Conservation (phyloP, 2,888 invertebrate species). For the Linnaemya vulpina region DNA sequence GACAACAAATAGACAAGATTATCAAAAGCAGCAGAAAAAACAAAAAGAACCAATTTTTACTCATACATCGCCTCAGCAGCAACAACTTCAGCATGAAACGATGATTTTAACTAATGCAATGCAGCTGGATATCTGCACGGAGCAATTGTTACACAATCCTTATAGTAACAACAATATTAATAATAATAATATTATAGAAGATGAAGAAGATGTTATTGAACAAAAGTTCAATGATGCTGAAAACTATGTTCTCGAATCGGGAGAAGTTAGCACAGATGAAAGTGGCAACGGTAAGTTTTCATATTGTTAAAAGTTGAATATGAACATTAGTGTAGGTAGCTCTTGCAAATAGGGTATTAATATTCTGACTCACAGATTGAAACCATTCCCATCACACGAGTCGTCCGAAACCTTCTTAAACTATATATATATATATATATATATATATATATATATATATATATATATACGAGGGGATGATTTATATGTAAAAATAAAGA, state of each 20-base stretch:
- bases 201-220: constrained; percentile 85
- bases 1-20: constrained; percentile 44
- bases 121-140: constrained; percentile 59
- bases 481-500: too few species aligned
- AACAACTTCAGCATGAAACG: constrained; percentile 69
- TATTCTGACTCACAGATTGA: neutral
- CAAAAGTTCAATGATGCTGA: constrained; percentile 91
- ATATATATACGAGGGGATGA: too few species aligned
- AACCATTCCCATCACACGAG: too few species aligned
- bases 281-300: constrained; percentile 74
- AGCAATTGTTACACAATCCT: constrained; percentile 59
- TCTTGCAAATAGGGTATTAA: neutral
- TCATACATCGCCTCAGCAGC: constrained; percentile 46
- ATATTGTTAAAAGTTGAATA: neutral
- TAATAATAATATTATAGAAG: constrained; percentile 53
- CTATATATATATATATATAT: too few species aligned
- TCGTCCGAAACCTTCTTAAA: too few species aligned
- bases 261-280: constrained; percentile 83
- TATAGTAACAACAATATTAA: constrained; percentile 37
- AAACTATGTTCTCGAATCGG: constrained; percentile 89
- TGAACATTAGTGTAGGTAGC: neutral
- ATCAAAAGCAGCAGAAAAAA: constrained; percentile 53
- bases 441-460: too few species aligned
- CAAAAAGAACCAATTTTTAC: constrained; percentile 61
- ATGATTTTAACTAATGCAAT: constrained; percentile 76